Base-by-base conservation (phyloP, 2,888 invertebrate genomes). In the Caenorhabditis panamensis region DNA sequence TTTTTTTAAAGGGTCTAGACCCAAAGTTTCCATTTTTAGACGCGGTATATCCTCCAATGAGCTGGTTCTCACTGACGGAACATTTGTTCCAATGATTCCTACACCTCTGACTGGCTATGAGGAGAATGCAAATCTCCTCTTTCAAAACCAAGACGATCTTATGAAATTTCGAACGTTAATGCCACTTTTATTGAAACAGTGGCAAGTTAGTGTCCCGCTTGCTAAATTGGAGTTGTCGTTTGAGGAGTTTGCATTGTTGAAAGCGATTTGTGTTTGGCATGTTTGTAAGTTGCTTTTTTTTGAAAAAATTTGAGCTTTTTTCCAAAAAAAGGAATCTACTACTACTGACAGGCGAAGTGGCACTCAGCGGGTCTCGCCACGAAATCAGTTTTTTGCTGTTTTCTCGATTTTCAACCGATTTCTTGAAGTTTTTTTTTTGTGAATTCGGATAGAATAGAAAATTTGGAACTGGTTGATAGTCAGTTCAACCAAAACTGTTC, bases 21-120 rank as follows among this genome's bases (percentile, higher is more conserved):
- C 13, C 28, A 11, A 53, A 53, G 3, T 20, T 53, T 53, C 2
- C 18, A 9, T 31, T 31, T 31, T 3, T 37, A 76, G 71, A 47
- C 49, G 56, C 22, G 78, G 78, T 0, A 66, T 71, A 24, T n/a
- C 62, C 31, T 18, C 64, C 64, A 28, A 78, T 20, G 58, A 64
- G 22, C 79, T 82, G 9, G 72, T 82, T 0, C 59, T 82, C 3
- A 67, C 41, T 20, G 82, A 82, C 31, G 82, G 76, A 0, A 63
- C 71, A 13, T 82, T 66, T 28, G 26, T 82, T 13, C 66, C 67
- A 6, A 82, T 82, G 82, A 37, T 24, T 0, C 79, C 79, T 0
- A 47, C 62, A 1, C 82, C 82, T 8, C 37, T 82, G 22, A 76
- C 64, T 18, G 82, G 82, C 1, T 75, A 79, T 28, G 82, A 82